Evolutionary conservation across 2,113 vertebrate genomes (phyloP).

Genomic region (Paracanthobrama guichenoti): DNA sequence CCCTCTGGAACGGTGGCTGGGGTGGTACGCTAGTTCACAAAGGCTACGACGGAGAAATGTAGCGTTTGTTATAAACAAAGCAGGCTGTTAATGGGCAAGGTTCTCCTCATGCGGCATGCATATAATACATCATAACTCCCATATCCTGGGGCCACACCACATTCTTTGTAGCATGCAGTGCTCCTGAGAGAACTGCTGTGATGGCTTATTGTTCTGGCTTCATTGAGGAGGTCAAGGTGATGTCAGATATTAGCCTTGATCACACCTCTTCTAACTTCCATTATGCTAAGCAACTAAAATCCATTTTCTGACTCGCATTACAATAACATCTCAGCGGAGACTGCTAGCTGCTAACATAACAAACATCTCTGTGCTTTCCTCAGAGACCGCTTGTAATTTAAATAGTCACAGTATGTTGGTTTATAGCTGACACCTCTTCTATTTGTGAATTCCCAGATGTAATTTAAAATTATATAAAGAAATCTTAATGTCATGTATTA

Average conservation of each 20-base stretch:
- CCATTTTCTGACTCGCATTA: slow-evolving; percentile 12
- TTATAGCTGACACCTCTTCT: neutral
- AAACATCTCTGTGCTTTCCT: slow-evolving; percentile 16
- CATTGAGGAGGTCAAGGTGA: slow-evolving; percentile 45
- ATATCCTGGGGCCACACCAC: slow-evolving; percentile 10
- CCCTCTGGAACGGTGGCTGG: neutral
- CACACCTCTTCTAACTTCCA: slow-evolving; percentile 18
- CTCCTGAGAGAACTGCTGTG: slow-evolving; percentile 20
- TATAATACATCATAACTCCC: slow-evolving; percentile 36
- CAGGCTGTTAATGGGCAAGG: neutral
- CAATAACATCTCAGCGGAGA: neutral
- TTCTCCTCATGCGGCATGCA: slow-evolving; percentile 5
- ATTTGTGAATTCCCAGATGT: neutral
- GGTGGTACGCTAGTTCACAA: neutral
- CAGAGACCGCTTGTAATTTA: slow-evolving; percentile 19
- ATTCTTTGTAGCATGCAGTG: slow-evolving; percentile 26
- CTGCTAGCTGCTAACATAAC: slow-evolving; percentile 12
- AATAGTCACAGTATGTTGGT: slow-evolving; percentile 18
- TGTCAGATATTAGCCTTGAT: slow-evolving; percentile 36
- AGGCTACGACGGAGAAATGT: neutral
- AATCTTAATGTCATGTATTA: too few relatives aligned
- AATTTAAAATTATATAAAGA: neutral
- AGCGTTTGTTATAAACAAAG: slow-evolving; percentile 27
- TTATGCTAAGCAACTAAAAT: slow-evolving; percentile 30
- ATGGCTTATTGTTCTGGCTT: slow-evolving; percentile 43